These are phyloP conservation scores for Cydia strobilella DNA, from an alignment of 1,140 invertebrate genomes.

Conservation along the genomic window DNA sequence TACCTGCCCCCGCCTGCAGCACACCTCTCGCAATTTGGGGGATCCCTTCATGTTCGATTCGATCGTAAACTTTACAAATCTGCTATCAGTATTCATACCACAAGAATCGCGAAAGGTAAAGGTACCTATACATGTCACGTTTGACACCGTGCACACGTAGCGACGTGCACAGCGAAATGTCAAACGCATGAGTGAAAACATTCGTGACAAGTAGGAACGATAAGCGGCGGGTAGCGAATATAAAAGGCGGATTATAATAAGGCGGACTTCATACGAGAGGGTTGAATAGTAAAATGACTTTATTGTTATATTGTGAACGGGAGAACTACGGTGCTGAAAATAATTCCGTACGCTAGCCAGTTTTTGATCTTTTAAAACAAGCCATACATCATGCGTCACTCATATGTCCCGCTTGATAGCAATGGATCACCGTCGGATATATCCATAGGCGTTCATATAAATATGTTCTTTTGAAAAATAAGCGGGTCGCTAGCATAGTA, in stretches of 20 bases:
- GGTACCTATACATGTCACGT: background rate
- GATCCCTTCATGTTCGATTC: background rate
- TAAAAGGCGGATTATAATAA: constrained; percentile 8
- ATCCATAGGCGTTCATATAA: no score
- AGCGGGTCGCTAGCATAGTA: no score
- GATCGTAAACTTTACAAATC: background rate
- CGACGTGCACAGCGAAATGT: constrained; percentile 10
- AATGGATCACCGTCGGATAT: no score
- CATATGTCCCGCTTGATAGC: no score
- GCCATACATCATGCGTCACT: no score
- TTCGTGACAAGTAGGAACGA: constrained; percentile 9
- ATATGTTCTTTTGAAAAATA: no score
- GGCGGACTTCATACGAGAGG: background rate
- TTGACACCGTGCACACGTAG: constrained; percentile 12
- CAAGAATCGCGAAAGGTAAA: constrained; percentile 4
- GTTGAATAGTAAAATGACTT: background rate
- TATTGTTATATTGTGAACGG: background rate
- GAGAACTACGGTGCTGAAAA: background rate
- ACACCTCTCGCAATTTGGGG: background rate
- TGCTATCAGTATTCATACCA: background rate
- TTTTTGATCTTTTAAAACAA: no score
- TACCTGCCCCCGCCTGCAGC: background rate
- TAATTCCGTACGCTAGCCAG: no score
- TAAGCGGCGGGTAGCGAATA: constrained; percentile 14
- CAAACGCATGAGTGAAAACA: constrained; percentile 20